phyloP scores from a whole-genome alignment of 1,140 invertebrate species.

The Neocloeon triangulifer region DNA sequence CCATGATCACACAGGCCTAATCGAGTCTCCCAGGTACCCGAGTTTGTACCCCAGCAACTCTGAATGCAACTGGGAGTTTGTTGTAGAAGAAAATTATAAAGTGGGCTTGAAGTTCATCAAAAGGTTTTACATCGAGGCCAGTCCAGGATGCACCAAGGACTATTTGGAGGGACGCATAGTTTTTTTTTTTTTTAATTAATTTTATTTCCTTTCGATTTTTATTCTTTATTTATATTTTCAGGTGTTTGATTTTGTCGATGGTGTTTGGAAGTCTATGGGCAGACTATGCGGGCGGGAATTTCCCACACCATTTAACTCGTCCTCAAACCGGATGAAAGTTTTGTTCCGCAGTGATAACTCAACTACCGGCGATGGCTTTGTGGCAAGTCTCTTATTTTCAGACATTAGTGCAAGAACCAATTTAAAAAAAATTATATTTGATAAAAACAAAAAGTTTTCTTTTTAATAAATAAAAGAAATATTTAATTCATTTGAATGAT shows the following conservation, averaged over 20 bases:
- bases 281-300: slow-evolving; percentile 45
- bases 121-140: slow-evolving; percentile 52
- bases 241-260: slow-evolving; percentile 19
- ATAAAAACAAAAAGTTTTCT: too few species aligned
- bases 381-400: too few species aligned
- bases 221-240: too few species aligned
- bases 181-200: too few species aligned
- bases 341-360: slow-evolving; percentile 41
- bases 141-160: slow-evolving; percentile 52
- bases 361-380: slow-evolving; percentile 45
- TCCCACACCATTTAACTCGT: slow-evolving; percentile 35
- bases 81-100: slow-evolving; percentile 34
- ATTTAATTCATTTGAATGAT: too few species aligned
- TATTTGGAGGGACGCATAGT: slow-evolving; percentile 48
- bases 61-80: slow-evolving; percentile 59
- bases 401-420: too few species aligned
- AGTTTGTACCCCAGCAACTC: slow-evolving; percentile 38
- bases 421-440: too few species aligned
- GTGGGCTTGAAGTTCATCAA: slow-evolving; percentile 40
- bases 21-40: slow-evolving; percentile 32
- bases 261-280: slow-evolving; percentile 25
- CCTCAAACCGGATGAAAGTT: slow-evolving; percentile 36
- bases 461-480: too few species aligned
- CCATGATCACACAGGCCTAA: slow-evolving; percentile 17
- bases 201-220: too few species aligned